These are phyloP conservation scores for Imbricaverruca yamaguchii DNA, from an alignment of 2,888 invertebrate genomes.

Conservation along the genomic window DNA sequence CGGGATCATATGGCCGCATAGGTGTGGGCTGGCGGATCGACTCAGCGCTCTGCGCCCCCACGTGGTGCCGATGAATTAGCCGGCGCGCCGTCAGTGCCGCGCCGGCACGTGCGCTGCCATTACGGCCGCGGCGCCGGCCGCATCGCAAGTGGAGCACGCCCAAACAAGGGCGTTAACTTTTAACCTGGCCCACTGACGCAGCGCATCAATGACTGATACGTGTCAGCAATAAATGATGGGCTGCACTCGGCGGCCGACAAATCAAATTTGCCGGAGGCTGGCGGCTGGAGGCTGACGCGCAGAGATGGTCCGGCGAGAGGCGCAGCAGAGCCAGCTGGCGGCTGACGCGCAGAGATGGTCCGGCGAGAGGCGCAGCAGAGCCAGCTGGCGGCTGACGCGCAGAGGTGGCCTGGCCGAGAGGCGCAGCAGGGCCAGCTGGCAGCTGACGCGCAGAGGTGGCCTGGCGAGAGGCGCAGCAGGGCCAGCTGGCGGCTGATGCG, in stretches of 20 bases:
- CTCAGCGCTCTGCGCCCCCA: no score
- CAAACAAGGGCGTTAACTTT: not conserved
- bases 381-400: no score
- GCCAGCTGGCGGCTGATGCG: not conserved
- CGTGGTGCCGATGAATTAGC: no score
- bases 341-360: not conserved
- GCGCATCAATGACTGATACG: conserved; percentile 13
- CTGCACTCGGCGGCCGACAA: not conserved
- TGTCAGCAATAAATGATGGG: not conserved
- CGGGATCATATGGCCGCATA: no score
- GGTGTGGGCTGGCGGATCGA: no score
- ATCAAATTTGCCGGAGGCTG: not conserved
- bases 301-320: not conserved
- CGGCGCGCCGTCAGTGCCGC: no score
- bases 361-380: no score
- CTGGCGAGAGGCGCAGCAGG: not conserved
- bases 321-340: no score
- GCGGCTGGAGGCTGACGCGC: not conserved
- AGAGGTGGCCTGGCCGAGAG: not conserved
- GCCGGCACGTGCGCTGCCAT: no score
- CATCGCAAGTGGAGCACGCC: not conserved
- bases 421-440: no score
- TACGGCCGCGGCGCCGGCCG: not conserved
- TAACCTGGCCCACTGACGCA: not conserved
- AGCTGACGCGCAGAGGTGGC: not conserved